Evolutionary conservation across 1,140 invertebrate species (phyloP).

Genomic region (Nephila pilipes): DNA sequence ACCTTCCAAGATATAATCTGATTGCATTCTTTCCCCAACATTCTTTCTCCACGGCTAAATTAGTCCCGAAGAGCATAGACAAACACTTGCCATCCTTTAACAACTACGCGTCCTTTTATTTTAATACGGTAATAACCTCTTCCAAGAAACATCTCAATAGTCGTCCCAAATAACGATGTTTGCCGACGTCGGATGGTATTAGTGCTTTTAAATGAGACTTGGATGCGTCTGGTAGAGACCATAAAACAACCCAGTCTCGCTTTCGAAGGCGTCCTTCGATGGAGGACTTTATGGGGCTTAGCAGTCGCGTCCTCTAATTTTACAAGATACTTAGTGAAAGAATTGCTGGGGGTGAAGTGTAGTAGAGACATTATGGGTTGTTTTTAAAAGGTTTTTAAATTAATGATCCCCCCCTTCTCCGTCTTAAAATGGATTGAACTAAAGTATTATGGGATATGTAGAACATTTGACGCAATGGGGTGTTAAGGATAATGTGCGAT

Average conservation of each 20-base stretch:
- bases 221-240: not conserved
- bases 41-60: not conserved
- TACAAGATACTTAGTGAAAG: not conserved
- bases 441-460: not conserved
- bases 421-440: not conserved
- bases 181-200: not conserved
- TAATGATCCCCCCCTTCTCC: too few relatives aligned
- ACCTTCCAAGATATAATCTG: not conserved
- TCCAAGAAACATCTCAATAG: not conserved
- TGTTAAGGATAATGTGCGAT: not conserved
- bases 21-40: not conserved
- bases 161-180: not conserved
- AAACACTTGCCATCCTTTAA: not conserved
- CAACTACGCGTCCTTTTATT: not conserved
- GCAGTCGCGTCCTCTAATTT: not conserved
- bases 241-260: not conserved
- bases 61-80: not conserved
- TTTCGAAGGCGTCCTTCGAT: not conserved
- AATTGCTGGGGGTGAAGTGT: not conserved
- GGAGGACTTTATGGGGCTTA: not conserved
- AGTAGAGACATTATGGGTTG: not conserved
- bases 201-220: not conserved
- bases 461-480: not conserved
- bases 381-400: conserved; percentile 6
- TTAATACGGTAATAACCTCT: not conserved